Percentiles rank a stretch among this genome's conserved stretches.
Evolutionary conservation across 2,797 vertebrate genomes (phyloP).

Genomic region (Dendrocincla fuliginosa): DNA sequence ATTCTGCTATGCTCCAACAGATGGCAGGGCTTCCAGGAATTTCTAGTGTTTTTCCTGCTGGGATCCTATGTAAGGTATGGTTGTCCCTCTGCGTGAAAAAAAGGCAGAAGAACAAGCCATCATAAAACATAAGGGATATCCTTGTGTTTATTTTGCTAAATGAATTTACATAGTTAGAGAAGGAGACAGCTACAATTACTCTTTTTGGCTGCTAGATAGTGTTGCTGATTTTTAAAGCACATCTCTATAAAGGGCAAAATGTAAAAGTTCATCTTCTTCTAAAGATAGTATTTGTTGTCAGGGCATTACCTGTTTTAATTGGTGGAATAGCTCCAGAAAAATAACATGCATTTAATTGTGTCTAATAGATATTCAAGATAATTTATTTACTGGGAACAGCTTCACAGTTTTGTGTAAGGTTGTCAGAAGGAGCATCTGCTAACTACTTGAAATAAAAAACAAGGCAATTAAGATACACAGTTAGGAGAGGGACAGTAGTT

Average conservation of each 20-base stretch:
- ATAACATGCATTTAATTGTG: not conserved
- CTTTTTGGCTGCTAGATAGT: not conserved
- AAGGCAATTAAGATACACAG: not conserved
- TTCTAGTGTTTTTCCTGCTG: constrained; percentile 69
- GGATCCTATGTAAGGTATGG: constrained; percentile 51
- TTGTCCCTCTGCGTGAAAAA: constrained; percentile 65
- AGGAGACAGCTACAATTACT: constrained; percentile 2
- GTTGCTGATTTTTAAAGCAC: not conserved
- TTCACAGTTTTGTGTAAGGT: not conserved
- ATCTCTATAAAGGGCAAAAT: not conserved
- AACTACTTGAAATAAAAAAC: not conserved
- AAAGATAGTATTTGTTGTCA: not conserved
- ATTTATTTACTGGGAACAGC: not conserved
- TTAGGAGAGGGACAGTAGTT: not conserved
- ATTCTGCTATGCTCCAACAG: constrained; percentile 57
- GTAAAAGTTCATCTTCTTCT: not conserved
- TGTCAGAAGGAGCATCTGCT: constrained; percentile 9
- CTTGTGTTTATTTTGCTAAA: constrained; percentile 26
- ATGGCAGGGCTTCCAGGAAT: constrained; percentile 58
- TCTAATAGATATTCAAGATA: not conserved
- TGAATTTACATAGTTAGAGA: not conserved
- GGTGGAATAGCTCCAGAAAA: not conserved
- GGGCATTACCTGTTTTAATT: not conserved
- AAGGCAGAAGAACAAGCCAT: constrained; percentile 64
- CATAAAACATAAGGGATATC: constrained; percentile 37